Evolutionary conservation across 2,113 vertebrate species (phyloP).

Genomic region (Spermophilus dauricus): DNA sequence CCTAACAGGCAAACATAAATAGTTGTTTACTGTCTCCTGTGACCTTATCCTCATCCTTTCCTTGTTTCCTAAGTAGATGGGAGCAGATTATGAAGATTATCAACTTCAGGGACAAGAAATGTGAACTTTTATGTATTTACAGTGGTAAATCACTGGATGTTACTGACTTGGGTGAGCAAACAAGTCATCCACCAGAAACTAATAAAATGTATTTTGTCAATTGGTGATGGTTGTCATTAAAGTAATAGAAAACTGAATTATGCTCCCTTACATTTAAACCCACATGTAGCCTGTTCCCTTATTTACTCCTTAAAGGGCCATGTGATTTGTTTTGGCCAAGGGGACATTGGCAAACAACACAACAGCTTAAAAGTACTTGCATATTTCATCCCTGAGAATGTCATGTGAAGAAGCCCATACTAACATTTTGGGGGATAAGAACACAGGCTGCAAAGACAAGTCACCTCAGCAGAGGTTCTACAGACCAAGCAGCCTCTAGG

Average conservation of each 20-base stretch:
- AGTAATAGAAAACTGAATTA: not conserved
- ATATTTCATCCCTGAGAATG: not conserved
- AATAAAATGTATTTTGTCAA: not conserved
- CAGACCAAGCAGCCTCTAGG: not conserved
- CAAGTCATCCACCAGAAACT: not conserved
- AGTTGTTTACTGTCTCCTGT: not conserved
- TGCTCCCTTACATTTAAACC: not conserved
- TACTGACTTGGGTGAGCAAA: not conserved
- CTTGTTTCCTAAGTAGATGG: not conserved
- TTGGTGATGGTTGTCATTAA: not conserved
- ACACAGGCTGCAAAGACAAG: not conserved
- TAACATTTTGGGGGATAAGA: not conserved
- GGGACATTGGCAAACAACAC: not conserved
- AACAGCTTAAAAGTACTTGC: not conserved
- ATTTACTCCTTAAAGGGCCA: not conserved
- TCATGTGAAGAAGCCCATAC: not conserved
- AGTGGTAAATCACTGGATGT: not conserved
- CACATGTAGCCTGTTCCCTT: not conserved
- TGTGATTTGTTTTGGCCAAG: not conserved
- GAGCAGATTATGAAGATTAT: not conserved
- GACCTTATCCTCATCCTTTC: not conserved
- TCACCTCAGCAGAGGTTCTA: not conserved
- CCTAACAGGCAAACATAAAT: not conserved
- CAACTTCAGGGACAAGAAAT: constrained; percentile 6
- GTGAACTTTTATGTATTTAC: not conserved